phyloP scores from a whole-genome alignment of 2,888 invertebrate species.

The Phania funesta region DNA sequence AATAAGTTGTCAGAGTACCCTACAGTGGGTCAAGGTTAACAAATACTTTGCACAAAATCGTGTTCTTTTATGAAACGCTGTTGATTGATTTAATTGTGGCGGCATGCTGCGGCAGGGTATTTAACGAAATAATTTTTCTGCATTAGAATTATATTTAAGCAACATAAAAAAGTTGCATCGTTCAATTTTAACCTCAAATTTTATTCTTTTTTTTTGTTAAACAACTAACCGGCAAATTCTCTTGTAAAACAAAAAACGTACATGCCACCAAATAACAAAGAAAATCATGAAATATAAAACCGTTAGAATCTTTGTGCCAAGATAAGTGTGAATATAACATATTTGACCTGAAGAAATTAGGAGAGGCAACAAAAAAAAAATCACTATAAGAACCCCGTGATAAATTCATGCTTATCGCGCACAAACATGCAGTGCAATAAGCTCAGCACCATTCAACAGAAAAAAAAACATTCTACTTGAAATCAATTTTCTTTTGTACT shows the following conservation, averaged over 20 bases:
- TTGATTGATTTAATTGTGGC: too few relatives aligned
- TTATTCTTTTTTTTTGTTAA: not conserved
- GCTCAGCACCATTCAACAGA: not conserved
- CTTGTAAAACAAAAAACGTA: not conserved
- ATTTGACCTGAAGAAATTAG: slow-evolving; percentile 63
- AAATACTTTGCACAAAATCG: too few relatives aligned
- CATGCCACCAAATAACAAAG: slow-evolving; percentile 2
- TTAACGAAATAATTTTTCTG: too few relatives aligned
- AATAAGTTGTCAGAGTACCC: too few relatives aligned
- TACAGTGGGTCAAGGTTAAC: not conserved
- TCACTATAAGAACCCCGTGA: slow-evolving; percentile 1
- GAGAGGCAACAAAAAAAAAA: not conserved
- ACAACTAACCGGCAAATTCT: slow-evolving; percentile 5
- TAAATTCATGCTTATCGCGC: slow-evolving; percentile 45
- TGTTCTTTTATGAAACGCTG: too few relatives aligned
- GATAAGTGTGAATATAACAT: slow-evolving; percentile 64
- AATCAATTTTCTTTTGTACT: not conserved
- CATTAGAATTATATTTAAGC: too few relatives aligned
- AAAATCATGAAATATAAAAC: slow-evolving; percentile 15
- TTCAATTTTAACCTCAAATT: not conserved
- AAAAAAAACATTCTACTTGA: slow-evolving; percentile 11
- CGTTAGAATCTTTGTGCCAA: slow-evolving; percentile 37
- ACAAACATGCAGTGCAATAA: not conserved
- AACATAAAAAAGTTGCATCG: too few relatives aligned
- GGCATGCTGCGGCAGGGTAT: too few relatives aligned